These are phyloP conservation scores for Thamnophis sirtalis DNA, from an alignment of 2,113 vertebrate genomes.

Conservation along the genomic window DNA sequence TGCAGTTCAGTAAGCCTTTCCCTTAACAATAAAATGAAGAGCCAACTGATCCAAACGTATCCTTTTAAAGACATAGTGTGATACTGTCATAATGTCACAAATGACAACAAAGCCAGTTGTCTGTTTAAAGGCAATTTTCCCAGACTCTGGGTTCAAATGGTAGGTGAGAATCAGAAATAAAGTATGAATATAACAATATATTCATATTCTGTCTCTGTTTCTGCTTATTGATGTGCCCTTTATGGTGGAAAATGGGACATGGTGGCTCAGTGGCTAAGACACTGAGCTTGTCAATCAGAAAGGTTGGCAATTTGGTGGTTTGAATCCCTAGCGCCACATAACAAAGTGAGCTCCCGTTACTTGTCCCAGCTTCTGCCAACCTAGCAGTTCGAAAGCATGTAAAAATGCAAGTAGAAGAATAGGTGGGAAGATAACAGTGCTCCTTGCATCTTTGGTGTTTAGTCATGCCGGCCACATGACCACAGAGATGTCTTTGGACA, in stretches of 20 bases:
- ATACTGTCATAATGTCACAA: conserved; percentile 28
- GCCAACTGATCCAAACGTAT: conserved; percentile 16
- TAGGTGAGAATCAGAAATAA: conserved; percentile 23
- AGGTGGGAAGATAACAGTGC: no score
- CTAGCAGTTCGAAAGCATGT: no score
- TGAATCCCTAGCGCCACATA: no score
- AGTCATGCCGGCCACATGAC: no score
- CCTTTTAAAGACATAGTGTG: conserved; percentile 17
- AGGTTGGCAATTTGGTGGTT: no score
- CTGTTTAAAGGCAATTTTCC: conserved; percentile 16
- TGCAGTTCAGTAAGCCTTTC: conserved; percentile 7
- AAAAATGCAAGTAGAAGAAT: no score
- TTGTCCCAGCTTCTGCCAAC: no score
- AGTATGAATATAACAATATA: background rate
- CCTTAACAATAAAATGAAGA: conserved; percentile 31
- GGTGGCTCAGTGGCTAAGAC: no score
- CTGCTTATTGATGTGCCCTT: background rate
- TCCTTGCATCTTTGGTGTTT: no score
- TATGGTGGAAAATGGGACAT: background rate
- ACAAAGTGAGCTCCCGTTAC: no score
- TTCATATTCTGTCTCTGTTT: background rate
- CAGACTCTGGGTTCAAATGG: background rate
- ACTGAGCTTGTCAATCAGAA: no score
- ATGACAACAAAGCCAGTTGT: conserved; percentile 17
- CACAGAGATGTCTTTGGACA: no score